These are phyloP conservation scores for Neolamprologus multifasciatus DNA, from an alignment of 2,797 vertebrate species.

Conservation along the genomic window DNA sequence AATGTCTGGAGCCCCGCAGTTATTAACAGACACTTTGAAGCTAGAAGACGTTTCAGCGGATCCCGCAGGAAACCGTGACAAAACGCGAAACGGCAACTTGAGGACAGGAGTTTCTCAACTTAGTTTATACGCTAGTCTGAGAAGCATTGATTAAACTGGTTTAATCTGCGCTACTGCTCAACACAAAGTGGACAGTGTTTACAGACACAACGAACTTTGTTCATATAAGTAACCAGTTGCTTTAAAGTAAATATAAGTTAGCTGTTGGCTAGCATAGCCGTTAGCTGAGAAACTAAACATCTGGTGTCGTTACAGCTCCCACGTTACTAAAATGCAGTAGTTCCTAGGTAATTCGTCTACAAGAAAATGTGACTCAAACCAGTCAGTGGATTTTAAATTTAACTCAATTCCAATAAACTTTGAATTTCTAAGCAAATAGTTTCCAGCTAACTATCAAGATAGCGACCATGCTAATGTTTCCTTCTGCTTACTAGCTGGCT, in stretches of 20 bases:
- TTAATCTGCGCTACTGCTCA: not conserved
- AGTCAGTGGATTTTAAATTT: not conserved
- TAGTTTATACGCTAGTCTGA: not conserved
- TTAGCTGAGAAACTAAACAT: constrained; percentile 58
- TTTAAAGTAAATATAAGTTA: not conserved
- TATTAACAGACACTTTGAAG: not conserved
- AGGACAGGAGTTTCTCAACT: not conserved
- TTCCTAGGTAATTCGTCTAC: not conserved
- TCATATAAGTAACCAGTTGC: not conserved
- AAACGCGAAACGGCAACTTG: not conserved
- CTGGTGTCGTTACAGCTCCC: constrained; percentile 18
- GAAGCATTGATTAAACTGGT: not conserved
- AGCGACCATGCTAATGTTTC: constrained; percentile 28
- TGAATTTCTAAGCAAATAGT: not conserved
- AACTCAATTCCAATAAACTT: not conserved
- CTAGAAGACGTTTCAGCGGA: not conserved
- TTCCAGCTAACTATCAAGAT: not conserved
- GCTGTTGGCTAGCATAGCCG: not conserved
- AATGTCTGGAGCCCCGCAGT: fast-evolving
- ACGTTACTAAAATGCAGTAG: not conserved
- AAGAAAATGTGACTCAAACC: not conserved
- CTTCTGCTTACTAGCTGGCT: constrained; percentile 24
- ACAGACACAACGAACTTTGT: not conserved
- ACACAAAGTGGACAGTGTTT: not conserved
- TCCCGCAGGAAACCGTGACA: not conserved